These are phyloP conservation scores for Heteropelma amictum DNA, from an alignment of 2,888 invertebrate genomes.

Conservation along the genomic window DNA sequence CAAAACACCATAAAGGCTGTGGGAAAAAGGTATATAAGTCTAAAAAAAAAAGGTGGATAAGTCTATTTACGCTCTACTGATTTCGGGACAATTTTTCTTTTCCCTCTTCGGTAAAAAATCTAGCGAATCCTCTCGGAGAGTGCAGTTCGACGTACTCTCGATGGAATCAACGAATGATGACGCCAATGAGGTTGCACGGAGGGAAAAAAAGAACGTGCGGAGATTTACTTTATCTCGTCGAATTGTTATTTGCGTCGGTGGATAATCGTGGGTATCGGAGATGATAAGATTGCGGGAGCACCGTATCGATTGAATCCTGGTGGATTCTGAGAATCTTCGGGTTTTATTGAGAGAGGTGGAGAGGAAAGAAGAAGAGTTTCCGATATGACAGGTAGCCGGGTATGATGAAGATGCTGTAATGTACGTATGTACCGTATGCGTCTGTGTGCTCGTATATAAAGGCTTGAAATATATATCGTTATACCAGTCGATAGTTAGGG, in stretches of 20 bases:
- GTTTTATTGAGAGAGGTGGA: background rate
- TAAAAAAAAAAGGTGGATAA: background rate
- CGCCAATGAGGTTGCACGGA: too few relatives aligned
- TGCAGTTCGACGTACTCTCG: background rate
- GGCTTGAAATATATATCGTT: background rate
- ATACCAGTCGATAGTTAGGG: slow-evolving; percentile 67
- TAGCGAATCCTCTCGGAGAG: background rate
- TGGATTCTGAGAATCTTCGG: background rate
- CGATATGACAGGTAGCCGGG: background rate
- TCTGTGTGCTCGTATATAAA: background rate
- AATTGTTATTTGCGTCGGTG: too few relatives aligned
- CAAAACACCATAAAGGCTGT: too few relatives aligned
- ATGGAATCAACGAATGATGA: too few relatives aligned
- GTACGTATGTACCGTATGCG: background rate
- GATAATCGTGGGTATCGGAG: too few relatives aligned
- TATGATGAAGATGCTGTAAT: background rate
- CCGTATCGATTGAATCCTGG: too few relatives aligned
- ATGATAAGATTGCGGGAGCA: too few relatives aligned
- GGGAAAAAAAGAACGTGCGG: too few relatives aligned
- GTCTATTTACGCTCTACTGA: background rate
- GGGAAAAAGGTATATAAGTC: too few relatives aligned
- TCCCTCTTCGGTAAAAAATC: background rate
- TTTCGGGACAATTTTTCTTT: background rate
- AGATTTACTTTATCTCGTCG: too few relatives aligned
- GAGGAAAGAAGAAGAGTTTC: background rate